Base-by-base conservation (phyloP, 2,797 vertebrate genomes). In the Rhynchotus rufescens region DNA sequence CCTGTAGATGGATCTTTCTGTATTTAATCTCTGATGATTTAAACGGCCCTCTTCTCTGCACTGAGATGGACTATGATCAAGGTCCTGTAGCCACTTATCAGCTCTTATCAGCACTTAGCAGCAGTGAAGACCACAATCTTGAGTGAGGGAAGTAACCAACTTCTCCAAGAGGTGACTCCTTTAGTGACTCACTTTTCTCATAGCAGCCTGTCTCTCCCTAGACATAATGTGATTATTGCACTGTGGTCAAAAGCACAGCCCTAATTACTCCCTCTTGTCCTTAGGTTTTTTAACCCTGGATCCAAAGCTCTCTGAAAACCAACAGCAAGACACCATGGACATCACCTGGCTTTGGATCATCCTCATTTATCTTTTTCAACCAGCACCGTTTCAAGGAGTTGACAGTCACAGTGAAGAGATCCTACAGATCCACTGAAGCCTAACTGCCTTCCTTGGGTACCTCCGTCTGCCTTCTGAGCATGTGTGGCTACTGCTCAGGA, bases 141-240 rank as follows among this genome's bases (percentile, higher is more conserved):
- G 79, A 77, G 28, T 56, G 69, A 81, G 38, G 67, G 23, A 90
- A 76, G 14, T 9, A 44, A 57, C 47, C 40, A 28, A 38, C 0
- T 80, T 76, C 56, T 44, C 47, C 17, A 40, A 80, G 68, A 87
- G 36, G 38, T 42, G 80, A 67, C 60, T 73, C 36, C 62, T 52
- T 66, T 56, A 78, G 68, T 10, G 36, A 77, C 30, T 77, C 42
- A 11, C 13, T 30, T 30, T 38, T 1, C 67, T 49, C 28, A 54
- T 65, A 90, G 72, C 54, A 69, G 17, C 30, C 47, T 75, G n/a
- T 23, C 57, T 23, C 57, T 84, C 69, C 54, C 59, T 30, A 32
- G 0, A 56, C 6, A 22, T 23, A n/a, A 38, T 0, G 0, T 72
- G 22, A 26, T 89, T 78, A 60, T 26, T 5, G 5, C 17, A 12